These are phyloP conservation scores for Stegodyphus mimosarum DNA, from an alignment of 1,140 invertebrate genomes.

Conservation along the genomic window DNA sequence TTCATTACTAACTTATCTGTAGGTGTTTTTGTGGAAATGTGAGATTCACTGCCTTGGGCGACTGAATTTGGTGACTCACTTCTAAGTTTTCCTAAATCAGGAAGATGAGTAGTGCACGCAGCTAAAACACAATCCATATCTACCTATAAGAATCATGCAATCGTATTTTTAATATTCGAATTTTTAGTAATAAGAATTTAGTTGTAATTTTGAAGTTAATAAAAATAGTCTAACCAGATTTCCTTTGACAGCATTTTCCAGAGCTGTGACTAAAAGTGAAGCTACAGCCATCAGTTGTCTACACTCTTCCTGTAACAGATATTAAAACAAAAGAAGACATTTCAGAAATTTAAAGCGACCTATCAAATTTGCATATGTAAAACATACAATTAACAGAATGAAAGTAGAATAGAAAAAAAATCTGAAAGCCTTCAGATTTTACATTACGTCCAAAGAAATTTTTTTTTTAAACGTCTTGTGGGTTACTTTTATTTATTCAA, in stretches of 20 bases:
- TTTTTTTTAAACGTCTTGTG: too few species aligned
- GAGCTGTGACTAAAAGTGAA: slow-evolving; percentile 72
- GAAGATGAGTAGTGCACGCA: slow-evolving; percentile 70
- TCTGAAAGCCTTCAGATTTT: too few species aligned
- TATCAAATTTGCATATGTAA: too few species aligned
- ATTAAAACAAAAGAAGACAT: background rate
- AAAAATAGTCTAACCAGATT: slow-evolving; percentile 67
- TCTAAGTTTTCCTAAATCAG: slow-evolving; percentile 68
- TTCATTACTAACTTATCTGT: too few species aligned
- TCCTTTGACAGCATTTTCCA: slow-evolving; percentile 74
- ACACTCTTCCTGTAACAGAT: slow-evolving; percentile 69
- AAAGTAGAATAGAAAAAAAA: background rate
- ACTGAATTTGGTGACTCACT: slow-evolving; percentile 25
- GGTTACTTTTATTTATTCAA: too few species aligned
- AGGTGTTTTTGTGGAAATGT: too few species aligned
- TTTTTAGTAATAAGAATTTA: background rate
- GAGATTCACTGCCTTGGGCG: too few species aligned
- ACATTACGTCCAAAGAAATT: too few species aligned
- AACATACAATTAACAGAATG: too few species aligned
- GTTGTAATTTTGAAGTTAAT: background rate
- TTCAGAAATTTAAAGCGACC: too few species aligned
- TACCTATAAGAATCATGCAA: slow-evolving; percentile 8
- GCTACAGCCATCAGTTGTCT: slow-evolving; percentile 72
- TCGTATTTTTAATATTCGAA: background rate
- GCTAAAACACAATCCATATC: slow-evolving; percentile 70